These are phyloP conservation scores for Candoia aspera DNA, from an alignment of 2,113 vertebrate species.

Conservation along the genomic window DNA sequence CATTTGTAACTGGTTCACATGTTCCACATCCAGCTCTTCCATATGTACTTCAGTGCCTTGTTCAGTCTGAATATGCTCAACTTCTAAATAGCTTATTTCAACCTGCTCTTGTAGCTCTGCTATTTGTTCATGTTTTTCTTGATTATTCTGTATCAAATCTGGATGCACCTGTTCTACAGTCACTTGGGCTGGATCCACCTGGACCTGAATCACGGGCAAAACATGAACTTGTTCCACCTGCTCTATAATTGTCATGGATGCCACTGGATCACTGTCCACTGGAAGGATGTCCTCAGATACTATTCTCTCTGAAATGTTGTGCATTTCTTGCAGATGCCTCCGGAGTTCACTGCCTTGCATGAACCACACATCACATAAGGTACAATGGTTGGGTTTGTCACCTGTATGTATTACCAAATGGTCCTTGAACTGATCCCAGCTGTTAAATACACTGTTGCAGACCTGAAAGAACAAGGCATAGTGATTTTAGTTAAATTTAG, in stretches of 20 bases:
- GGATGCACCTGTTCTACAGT: slow-evolving; percentile 82
- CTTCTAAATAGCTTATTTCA: slow-evolving; percentile 81
- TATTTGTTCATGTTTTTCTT: slow-evolving; percentile 74
- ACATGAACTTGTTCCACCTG: slow-evolving; percentile 90
- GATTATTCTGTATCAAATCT: slow-evolving; percentile 82
- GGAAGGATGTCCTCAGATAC: slow-evolving; percentile 80
- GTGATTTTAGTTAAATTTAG: slow-evolving; percentile 17
- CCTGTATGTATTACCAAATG: slow-evolving; percentile 97
- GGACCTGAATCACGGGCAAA: slow-evolving; percentile 85
- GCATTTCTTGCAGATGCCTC: slow-evolving; percentile 83
- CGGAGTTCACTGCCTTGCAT: slow-evolving; percentile 90
- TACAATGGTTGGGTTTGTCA: slow-evolving; percentile 97
- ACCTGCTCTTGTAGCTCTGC: slow-evolving; percentile 80
- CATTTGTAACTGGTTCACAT: slow-evolving; percentile 80
- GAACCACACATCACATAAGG: slow-evolving; percentile 96
- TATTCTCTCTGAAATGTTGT: slow-evolving; percentile 80
- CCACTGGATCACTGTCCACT: slow-evolving; percentile 75
- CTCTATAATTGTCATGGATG: slow-evolving; percentile 81
- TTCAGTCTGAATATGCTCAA: slow-evolving; percentile 82
- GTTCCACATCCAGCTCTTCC: slow-evolving; percentile 78
- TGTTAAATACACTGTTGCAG: slow-evolving; percentile 95
- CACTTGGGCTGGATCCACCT: slow-evolving; percentile 84
- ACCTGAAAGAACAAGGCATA: slow-evolving; percentile 79
- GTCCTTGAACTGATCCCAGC: slow-evolving; percentile 98
- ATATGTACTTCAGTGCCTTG: slow-evolving; percentile 82